phyloP scores from a whole-genome alignment of 2,797 vertebrate species.

The Syndactyla subalaris region DNA sequence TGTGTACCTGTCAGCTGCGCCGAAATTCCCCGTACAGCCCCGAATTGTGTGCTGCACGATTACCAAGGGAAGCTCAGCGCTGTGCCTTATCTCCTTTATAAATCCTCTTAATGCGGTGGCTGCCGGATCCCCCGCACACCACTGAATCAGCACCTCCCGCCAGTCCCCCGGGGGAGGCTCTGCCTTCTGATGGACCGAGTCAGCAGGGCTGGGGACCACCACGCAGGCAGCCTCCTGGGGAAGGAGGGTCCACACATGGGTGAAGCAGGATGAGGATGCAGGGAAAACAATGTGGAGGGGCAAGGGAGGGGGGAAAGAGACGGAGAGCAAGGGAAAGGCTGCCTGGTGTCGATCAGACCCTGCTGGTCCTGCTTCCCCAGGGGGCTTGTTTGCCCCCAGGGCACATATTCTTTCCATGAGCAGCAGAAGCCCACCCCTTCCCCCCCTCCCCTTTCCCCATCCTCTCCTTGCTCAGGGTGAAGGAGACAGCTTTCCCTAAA shows the following conservation, averaged over 20 bases:
- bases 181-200: neutral
- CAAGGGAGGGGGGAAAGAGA: neutral
- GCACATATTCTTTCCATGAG: fast-evolving
- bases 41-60: neutral
- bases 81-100: neutral
- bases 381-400: fast-evolving
- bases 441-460: neutral
- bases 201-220: neutral
- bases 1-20: conserved; percentile 37
- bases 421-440: fast-evolving
- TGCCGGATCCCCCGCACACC: neutral
- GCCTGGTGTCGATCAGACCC: fast-evolving
- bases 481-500: neutral
- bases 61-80: neutral
- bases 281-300: neutral
- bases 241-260: neutral
- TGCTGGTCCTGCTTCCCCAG: neutral
- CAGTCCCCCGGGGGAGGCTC: neutral
- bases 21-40: conserved; percentile 11
- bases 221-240: fast-evolving
- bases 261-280: neutral
- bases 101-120: neutral
- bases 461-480: fast-evolving
- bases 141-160: neutral
- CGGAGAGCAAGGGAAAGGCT: fast-evolving